Conservation (phyloP, 2,888 invertebrate genomes). For the Vanessa cardui region DNA sequence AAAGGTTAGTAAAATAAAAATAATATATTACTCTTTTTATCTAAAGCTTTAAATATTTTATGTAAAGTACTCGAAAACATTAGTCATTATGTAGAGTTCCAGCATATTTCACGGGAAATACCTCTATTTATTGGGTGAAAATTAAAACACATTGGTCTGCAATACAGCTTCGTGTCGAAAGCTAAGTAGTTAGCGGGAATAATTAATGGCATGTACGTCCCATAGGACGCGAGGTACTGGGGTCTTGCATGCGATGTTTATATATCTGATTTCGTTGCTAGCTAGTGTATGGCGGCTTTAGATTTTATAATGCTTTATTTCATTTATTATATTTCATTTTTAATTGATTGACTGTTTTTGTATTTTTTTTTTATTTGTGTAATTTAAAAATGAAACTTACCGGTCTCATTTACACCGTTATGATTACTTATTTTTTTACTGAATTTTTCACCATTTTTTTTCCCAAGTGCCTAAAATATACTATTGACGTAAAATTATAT, state of each 20-base stretch:
- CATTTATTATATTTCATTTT: neutral
- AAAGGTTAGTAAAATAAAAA: too few species aligned
- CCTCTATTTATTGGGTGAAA: conserved; percentile 57
- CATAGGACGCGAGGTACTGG: conserved; percentile 45
- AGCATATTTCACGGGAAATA: conserved; percentile 5
- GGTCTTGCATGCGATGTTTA: conserved; percentile 51
- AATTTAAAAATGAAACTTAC: too few species aligned
- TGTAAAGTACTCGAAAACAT: too few species aligned
- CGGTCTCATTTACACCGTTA: too few species aligned
- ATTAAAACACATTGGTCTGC: conserved; percentile 57
- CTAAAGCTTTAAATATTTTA: too few species aligned
- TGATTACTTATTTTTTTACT: too few species aligned
- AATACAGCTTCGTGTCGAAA: conserved; percentile 46
- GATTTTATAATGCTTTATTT: conserved; percentile 19
- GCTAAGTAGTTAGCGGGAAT: conserved; percentile 53
- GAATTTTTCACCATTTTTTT: too few species aligned
- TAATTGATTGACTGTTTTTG: neutral
- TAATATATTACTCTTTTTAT: too few species aligned
- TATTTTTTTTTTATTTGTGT: too few species aligned
- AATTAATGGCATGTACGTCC: conserved; percentile 50
- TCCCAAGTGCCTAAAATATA: neutral
- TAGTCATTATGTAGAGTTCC: neutral
- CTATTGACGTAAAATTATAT: neutral
- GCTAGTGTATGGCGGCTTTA: conserved; percentile 1
- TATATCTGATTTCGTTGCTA: conserved; percentile 42